Percentiles rank a stretch among this genome's conserved stretches.
Evolutionary conservation across 2,113 vertebrate genomes (phyloP).

Genomic region (Oceanodroma tethys): DNA sequence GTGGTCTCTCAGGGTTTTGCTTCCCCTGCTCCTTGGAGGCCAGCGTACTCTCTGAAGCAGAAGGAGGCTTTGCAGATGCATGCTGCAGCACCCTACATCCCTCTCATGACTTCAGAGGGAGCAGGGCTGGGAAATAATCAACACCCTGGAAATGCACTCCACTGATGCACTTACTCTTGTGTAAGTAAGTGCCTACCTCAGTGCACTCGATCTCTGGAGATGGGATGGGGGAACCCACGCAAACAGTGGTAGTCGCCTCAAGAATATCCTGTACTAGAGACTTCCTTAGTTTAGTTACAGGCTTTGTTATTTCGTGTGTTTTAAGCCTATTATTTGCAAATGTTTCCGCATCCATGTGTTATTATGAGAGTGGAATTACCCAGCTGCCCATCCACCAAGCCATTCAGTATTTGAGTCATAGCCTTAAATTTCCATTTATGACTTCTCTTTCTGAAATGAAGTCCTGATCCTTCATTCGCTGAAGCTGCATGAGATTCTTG

Average conservation of each 20-base stretch:
- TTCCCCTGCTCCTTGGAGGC: background rate
- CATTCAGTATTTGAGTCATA: background rate
- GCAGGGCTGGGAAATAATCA: background rate
- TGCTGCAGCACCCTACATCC: rapidly evolving
- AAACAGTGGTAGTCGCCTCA: background rate
- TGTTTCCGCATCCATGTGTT: background rate
- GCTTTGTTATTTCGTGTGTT: background rate
- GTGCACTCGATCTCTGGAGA: background rate
- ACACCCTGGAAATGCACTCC: background rate
- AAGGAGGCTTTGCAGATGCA: background rate
- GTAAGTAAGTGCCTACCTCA: background rate
- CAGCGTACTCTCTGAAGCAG: background rate
- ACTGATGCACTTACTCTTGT: background rate
- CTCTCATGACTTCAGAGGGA: background rate
- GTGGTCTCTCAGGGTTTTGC: background rate
- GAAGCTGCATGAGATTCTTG: background rate
- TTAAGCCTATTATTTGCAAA: background rate
- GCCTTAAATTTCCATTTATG: background rate
- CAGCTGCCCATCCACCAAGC: background rate
- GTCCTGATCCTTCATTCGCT: background rate
- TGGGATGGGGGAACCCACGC: background rate
- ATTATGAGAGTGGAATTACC: background rate
- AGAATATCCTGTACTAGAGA: background rate
- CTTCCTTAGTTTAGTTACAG: background rate
- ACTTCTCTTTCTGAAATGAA: background rate